phyloP scores from a whole-genome alignment of 2,113 vertebrate species.

The Hypanus sabinus region DNA sequence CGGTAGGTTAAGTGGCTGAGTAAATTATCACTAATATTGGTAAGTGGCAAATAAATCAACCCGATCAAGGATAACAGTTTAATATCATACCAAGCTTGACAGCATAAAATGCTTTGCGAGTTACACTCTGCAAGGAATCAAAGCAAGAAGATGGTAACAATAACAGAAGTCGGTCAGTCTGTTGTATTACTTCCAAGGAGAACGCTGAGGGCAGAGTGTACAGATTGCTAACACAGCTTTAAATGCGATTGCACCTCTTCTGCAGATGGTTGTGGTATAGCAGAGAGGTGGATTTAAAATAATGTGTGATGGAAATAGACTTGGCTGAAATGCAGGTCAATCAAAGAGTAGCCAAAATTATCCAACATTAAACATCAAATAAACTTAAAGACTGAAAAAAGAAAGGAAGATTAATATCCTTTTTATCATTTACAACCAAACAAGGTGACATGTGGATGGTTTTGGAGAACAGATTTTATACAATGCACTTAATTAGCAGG shows the following conservation, averaged over 20 bases:
- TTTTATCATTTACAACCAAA: conserved; percentile 10
- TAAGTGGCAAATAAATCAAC: no score
- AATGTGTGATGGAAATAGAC: not conserved
- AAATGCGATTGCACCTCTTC: not conserved
- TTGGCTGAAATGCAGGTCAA: not conserved
- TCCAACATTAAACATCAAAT: not conserved
- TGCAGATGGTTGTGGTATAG: not conserved
- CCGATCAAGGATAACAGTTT: not conserved
- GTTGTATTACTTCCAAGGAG: not conserved
- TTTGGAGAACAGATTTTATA: not conserved
- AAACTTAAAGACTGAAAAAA: not conserved
- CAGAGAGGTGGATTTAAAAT: not conserved
- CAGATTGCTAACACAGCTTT: not conserved
- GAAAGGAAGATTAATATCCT: not conserved
- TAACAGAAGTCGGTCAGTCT: not conserved
- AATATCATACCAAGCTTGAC: not conserved
- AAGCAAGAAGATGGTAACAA: not conserved
- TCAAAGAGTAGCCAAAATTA: not conserved
- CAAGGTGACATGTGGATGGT: not conserved
- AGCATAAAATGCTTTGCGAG: not conserved
- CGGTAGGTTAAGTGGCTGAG: no score
- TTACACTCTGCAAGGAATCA: not conserved
- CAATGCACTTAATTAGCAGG: conserved; percentile 16
- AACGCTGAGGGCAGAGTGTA: not conserved
- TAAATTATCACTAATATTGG: no score